phyloP scores from a whole-genome alignment of 2,797 vertebrate species.

The Anniella stebbinsi region DNA sequence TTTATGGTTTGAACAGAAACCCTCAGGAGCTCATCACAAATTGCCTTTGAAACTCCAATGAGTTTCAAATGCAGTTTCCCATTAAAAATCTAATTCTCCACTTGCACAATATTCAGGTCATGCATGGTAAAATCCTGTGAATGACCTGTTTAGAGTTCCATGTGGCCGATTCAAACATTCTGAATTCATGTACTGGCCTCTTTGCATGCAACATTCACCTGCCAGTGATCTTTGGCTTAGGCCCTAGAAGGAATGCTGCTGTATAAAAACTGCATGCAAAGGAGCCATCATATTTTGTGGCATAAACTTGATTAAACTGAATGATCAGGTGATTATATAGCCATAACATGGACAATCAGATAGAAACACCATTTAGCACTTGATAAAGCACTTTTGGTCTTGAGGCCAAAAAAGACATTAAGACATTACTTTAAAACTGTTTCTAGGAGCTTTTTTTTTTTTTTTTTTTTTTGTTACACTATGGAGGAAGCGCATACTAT shows the following conservation, averaged over 20 bases:
- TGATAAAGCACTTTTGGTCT: not conserved
- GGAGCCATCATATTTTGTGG: not conserved
- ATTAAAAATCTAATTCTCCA: not conserved
- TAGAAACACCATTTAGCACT: not conserved
- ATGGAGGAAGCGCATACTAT: no score
- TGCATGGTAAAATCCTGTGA: not conserved
- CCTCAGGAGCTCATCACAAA: not conserved
- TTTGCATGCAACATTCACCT: not conserved
- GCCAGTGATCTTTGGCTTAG: not conserved
- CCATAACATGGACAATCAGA: constrained; percentile 10
- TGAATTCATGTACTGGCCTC: not conserved
- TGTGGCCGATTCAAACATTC: not conserved
- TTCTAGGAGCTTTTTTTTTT: no score
- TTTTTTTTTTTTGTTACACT: no score
- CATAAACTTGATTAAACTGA: not conserved
- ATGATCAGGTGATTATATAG: not conserved
- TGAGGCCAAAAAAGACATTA: no score
- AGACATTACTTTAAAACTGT: no score
- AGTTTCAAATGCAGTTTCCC: not conserved
- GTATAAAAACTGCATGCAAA: not conserved
- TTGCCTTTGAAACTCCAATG: not conserved
- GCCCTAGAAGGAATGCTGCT: not conserved
- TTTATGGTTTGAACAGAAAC: not conserved
- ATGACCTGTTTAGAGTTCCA: not conserved
- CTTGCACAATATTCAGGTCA: not conserved